phyloP scores from a whole-genome alignment of 2,113 vertebrate genomes.

The Cyprinodon brontotheroides region DNA sequence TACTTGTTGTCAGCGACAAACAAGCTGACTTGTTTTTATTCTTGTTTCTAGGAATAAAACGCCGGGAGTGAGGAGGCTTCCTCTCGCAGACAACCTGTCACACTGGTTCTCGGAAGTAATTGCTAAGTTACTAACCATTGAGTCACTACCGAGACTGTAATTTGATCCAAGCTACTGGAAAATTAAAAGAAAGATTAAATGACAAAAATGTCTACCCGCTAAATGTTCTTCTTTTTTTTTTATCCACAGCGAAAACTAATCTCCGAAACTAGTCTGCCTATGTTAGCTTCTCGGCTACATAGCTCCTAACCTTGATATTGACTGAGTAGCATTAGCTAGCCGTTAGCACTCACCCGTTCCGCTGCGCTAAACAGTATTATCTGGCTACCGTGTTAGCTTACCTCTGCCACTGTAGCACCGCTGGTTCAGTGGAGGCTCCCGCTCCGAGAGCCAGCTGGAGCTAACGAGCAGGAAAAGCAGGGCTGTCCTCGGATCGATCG shows the following conservation, averaged over 20 bases:
- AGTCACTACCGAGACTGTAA: conserved; percentile 38
- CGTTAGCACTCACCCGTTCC: conserved; percentile 65
- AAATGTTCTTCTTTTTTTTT: background rate
- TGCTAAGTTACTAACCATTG: conserved; percentile 23
- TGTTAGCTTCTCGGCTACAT: conserved; percentile 54
- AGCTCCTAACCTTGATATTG: conserved; percentile 64
- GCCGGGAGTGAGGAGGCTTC: conserved; percentile 7
- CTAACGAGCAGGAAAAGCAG: background rate
- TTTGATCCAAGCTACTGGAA: background rate
- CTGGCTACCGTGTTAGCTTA: conserved; percentile 48
- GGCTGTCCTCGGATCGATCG: conserved; percentile 47
- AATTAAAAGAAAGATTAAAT: background rate
- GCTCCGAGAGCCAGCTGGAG: background rate
- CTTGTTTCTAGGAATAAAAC: background rate
- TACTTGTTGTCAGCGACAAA: background rate
- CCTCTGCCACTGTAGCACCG: conserved; percentile 51
- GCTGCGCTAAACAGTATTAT: conserved; percentile 47
- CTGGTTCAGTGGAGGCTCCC: conserved; percentile 16
- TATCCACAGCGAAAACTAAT: background rate
- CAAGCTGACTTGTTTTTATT: background rate
- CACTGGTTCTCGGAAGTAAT: conserved; percentile 62
- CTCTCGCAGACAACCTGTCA: conserved; percentile 64
- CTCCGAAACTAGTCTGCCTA: background rate
- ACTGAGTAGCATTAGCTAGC: conserved; percentile 51
- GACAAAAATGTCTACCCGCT: background rate